These are phyloP conservation scores for Bacillus rossius DNA, from an alignment of 1,140 invertebrate species.

Conservation along the genomic window DNA sequence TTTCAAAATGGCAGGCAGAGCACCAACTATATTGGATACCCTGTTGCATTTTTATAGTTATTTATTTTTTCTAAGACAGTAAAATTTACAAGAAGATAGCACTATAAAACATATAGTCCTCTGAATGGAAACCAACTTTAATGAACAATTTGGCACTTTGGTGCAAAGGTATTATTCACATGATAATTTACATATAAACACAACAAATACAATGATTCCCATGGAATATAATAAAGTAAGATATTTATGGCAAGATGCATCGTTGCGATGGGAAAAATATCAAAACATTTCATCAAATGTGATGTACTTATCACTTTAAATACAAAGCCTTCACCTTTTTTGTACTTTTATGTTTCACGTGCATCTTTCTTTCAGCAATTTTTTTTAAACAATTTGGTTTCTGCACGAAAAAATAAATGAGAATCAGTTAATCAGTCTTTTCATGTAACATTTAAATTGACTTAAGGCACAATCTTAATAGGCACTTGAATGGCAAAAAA, in stretches of 20 bases:
- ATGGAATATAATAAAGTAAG: background rate
- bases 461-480: too few relatives aligned
- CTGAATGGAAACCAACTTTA: background rate
- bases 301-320: too few relatives aligned
- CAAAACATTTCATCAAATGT: background rate
- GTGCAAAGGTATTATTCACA: background rate
- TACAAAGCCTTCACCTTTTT: too few relatives aligned
- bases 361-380: too few relatives aligned
- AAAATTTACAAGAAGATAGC: background rate
- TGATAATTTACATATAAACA: background rate
- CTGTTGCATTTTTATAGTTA: constrained; percentile 1
- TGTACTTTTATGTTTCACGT: too few relatives aligned
- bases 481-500: too few relatives aligned
- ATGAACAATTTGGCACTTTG: constrained; percentile 12
- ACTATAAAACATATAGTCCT: constrained; percentile 10
- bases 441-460: too few relatives aligned
- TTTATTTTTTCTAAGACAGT: constrained; percentile 5
- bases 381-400: too few relatives aligned
- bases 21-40: background rate
- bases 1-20: constrained; percentile 10
- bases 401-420: too few relatives aligned
- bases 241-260: background rate
- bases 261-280: background rate
- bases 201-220: background rate
- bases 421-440: too few relatives aligned